Base-by-base conservation (phyloP, 2,888 invertebrate species). In the Xestia xanthographa region DNA sequence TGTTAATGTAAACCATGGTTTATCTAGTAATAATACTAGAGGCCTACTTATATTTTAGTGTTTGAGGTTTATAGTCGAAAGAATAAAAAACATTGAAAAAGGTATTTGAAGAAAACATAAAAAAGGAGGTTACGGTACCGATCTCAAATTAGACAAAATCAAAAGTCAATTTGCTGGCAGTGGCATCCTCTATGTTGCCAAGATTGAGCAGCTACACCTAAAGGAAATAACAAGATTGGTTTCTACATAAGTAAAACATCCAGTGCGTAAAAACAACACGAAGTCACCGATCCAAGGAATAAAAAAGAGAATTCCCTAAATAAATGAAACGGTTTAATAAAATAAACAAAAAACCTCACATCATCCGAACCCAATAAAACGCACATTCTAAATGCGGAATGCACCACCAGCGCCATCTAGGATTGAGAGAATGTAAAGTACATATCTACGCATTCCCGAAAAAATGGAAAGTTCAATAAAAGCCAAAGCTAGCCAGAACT, bases 351-450 rank as follows among this genome's bases (percentile, higher is more conserved):
- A 48, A 34, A 9, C 6, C 6, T 48, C 3, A 8, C 20, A 11
- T 14, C 9, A 11, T 43, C 9, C 17, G 14, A 26, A 48, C 58
- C 20, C 41, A 41, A 41, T 56, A 8, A 48, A 78, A 68, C 29
- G 12, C 45, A 14, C 20, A 43, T 66, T 65, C 6, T 34, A 66
- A 45, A 56, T 14, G 1, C n/a, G 29, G 29, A 56, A 53, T 12
- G 22, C 26, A 67, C 66, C 20, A 63, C 34, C 83, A 81, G 83
- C 83, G 81, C 79, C 81, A 82, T 41, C 83, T 82, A 79, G 69
- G 14, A 66, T 66, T 66, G n/a, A 0, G 0, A 56, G 5, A 62
- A 20, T 12, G 50, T 38, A 60, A 11, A 63, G 41, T 38, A 22
- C n/a, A 1, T 58, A 17, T 5, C 17, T 14, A 45, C 29, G 22